A percentile compares a stretch with the other conserved stretches of the same genome.
Conservation (phyloP, 2,113 vertebrate species). For the Chiloscyllium plagiosum region DNA sequence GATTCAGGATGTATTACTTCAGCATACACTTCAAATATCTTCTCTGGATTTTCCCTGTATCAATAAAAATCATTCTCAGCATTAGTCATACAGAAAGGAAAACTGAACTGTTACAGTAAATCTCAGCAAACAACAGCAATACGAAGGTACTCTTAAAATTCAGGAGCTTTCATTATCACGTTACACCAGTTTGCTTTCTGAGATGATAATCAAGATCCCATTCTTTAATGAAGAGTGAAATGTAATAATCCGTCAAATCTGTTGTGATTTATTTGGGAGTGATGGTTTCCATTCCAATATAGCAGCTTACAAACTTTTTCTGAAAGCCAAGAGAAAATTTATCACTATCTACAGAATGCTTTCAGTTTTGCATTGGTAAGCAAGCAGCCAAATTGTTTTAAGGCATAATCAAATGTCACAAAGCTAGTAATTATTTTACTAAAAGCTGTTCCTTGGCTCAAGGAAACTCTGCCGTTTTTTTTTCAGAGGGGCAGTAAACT, state of each 20-base stretch:
- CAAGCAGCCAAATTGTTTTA: background rate
- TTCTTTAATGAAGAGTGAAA: background rate
- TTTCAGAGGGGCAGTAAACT: too few species aligned
- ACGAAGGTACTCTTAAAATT: background rate
- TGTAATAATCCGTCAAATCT: background rate
- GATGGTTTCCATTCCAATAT: background rate
- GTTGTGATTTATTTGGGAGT: background rate
- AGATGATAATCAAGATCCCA: background rate
- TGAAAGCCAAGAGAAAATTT: background rate
- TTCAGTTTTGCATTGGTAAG: background rate
- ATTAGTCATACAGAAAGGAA: background rate
- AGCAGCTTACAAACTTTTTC: slow-evolving; percentile 2
- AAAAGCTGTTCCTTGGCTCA: too few species aligned
- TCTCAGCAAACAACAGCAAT: background rate
- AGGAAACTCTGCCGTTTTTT: too few species aligned
- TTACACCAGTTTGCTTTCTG: background rate
- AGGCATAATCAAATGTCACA: background rate
- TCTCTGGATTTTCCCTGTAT: slow-evolving; percentile 84
- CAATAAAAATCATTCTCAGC: slow-evolving; percentile 11
- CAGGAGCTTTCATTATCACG: background rate
- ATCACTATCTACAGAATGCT: too few species aligned
- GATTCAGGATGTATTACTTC: slow-evolving; percentile 73
- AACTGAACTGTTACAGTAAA: background rate
- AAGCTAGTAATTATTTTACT: too few species aligned
- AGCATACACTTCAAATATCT: slow-evolving; percentile 86